phyloP scores from a whole-genome alignment of 2,113 vertebrate species.

The Trematomus loennbergii region DNA sequence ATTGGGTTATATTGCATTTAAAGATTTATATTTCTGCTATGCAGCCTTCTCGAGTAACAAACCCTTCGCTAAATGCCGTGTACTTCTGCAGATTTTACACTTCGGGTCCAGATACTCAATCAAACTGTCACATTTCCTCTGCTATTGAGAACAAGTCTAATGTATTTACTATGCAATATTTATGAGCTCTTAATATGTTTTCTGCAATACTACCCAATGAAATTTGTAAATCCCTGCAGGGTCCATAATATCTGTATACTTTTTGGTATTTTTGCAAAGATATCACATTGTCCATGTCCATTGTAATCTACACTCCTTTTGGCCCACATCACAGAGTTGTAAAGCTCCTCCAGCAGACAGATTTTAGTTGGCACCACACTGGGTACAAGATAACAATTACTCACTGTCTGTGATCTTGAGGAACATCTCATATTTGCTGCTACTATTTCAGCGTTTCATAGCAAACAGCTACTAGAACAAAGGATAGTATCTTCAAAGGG shows the following conservation, averaged over 20 bases:
- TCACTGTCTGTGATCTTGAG: slow-evolving; percentile 45
- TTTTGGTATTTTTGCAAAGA: slow-evolving; percentile 2
- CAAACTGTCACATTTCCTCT: not conserved
- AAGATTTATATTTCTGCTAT: not conserved
- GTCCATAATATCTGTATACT: not conserved
- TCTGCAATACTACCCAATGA: not conserved
- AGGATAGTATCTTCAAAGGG: slow-evolving; percentile 59
- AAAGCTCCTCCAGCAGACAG: slow-evolving; percentile 21
- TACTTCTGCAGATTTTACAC: not conserved
- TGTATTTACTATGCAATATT: not conserved
- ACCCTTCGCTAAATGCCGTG: not conserved
- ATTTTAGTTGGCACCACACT: slow-evolving; percentile 5
- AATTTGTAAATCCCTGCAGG: not conserved
- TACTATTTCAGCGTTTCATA: slow-evolving; percentile 50
- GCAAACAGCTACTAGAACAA: slow-evolving; percentile 65
- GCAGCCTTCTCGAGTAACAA: not conserved
- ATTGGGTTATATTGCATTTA: not conserved
- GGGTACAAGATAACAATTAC: slow-evolving; percentile 38
- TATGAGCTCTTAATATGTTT: not conserved
- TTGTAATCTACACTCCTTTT: not conserved
- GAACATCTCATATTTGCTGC: slow-evolving; percentile 55
- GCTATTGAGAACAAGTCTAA: not conserved
- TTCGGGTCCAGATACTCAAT: not conserved
- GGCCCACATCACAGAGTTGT: slow-evolving; percentile 9
- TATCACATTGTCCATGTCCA: slow-evolving; percentile 9